Evolutionary conservation across 2,113 vertebrate species (phyloP), one percentile per base, ranked within the genome.

Genomic region (Rousettus leschenaultii): DNA sequence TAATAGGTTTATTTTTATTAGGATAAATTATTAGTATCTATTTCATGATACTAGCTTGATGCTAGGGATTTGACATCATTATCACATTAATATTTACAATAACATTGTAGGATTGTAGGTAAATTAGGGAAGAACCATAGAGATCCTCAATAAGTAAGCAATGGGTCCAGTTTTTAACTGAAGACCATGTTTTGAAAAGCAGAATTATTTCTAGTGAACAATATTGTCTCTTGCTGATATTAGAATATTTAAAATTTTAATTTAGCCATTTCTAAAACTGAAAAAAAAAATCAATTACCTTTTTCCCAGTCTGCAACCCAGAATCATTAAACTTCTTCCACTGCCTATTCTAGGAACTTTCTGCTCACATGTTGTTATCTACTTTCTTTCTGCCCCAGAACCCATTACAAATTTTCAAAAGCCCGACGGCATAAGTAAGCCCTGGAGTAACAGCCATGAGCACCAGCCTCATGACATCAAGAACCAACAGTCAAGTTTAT

Each of bases 351-450:
- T 43, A 18, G 21, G 24, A 74, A 14, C 18, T 33, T 8, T 40
- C 26, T 24, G 18, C 53, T 38, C 1, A 0, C 28, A 3, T 2
- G 2, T 48, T 13, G 5, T 7, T 18, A 71, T 3, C 0, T 1
- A 43, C 22, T 7, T 35, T 22, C 33, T 14, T 68, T 71, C 26
- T 28, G 18, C 38, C 59, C 10, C 5, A 19, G 57, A 66, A 35
- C 24, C 48, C 1, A 13, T 30, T 16, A 2, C 2, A 1, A 6
- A 2, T 57, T 59, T 63, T 94, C 71, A 61, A 28, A 89, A n/a
- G 28, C 3, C 2, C 3, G 5, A 16, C 1, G 24, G 33, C 2
- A 18, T 6, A 68, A 74, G 48, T 24, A 35, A 91, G 45, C 28
- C n/a, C 18, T 7, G 9, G 35, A 16, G 33, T 28, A n/a, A 24